Conservation (phyloP, 2,797 vertebrate species). For the Euphonia xanthogaster region DNA sequence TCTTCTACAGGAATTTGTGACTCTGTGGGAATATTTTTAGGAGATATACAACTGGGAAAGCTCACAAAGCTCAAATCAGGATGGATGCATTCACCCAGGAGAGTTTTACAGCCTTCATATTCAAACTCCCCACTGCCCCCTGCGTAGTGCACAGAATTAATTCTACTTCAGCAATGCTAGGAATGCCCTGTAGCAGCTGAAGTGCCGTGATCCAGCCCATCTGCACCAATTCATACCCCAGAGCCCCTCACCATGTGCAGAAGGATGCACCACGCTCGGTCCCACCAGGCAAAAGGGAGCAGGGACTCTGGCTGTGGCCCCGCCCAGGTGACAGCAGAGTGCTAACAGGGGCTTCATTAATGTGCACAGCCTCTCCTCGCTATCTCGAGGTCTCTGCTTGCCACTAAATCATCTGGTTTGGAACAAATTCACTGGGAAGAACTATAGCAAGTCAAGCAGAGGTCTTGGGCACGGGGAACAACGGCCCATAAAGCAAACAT, state of each 20-base stretch:
- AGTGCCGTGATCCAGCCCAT: neutral
- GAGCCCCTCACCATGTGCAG: neutral
- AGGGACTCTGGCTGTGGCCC: neutral
- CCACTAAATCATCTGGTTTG: constrained; percentile 39
- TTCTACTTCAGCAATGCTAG: neutral
- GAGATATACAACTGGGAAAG: constrained; percentile 1
- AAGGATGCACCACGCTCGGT: fast-evolving
- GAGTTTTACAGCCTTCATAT: neutral
- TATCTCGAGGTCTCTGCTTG: neutral
- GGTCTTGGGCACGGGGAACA: neutral
- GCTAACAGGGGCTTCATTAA: neutral
- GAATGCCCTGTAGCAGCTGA: neutral
- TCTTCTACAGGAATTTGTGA: constrained; percentile 17
- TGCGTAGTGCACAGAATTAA: neutral
- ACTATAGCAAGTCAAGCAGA: constrained; percentile 42
- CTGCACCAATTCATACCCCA: neutral
- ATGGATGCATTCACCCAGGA: neutral
- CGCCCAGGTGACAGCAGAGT: neutral
- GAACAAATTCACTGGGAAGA: constrained; percentile 44
- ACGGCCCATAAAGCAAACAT: constrained; percentile 50
- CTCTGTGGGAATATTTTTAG: constrained; percentile 38
- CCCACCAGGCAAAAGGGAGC: neutral
- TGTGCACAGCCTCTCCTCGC: neutral
- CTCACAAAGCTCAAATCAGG: neutral
- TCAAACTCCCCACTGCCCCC: neutral